Evolutionary conservation across 1,140 invertebrate genomes (phyloP), one percentile per base, ranked within the genome.

Genomic region (Anoplophora glabripennis): DNA sequence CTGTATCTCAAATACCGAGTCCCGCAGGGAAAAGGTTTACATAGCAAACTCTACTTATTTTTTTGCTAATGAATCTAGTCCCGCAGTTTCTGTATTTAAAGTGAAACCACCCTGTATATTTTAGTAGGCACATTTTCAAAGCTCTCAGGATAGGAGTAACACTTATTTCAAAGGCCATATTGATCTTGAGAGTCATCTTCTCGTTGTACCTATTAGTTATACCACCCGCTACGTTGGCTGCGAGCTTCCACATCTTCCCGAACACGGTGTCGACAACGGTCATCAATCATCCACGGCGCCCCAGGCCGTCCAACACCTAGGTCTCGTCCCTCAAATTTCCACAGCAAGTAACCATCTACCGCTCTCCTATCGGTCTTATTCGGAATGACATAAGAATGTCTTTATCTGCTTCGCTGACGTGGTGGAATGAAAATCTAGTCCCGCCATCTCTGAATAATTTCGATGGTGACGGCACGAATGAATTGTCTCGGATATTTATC

Each of bases 181-280:
- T 37, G 54, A 56, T 56, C 54, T 52, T 17, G 40, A 59, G 54
- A 65, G 57, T 61, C 63, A 61, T 61, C 53, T 53, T 59, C 35
- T 21, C 51, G 57, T 58, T 68, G 68, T 68, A 68, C 59, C 68
- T 73, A 73, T 73, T 73, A 73, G 71, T 72, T 72, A 70, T 68
- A 66, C 65, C 61, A 57, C 63, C 63, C 60, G 59, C 59, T 55
- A 64, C 53, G 61, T 59, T 57, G 69, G 64, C 61, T 49, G 28
- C 45, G 48, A 61, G 61, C 63, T 69, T 65, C 68, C 60, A 66
- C 64, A 63, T 72, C 70, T 72, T 71, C 61, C 67, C 61, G 61
- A 71, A 72, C 71, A 74, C 69, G 65, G 68, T 72, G 72, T 72
- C 69, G 72, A 74, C 72, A 74, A 70, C 59, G 37, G 61, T 71